phyloP scores from a whole-genome alignment of 2,113 vertebrate genomes.

The Syrrhaptes paradoxus region DNA sequence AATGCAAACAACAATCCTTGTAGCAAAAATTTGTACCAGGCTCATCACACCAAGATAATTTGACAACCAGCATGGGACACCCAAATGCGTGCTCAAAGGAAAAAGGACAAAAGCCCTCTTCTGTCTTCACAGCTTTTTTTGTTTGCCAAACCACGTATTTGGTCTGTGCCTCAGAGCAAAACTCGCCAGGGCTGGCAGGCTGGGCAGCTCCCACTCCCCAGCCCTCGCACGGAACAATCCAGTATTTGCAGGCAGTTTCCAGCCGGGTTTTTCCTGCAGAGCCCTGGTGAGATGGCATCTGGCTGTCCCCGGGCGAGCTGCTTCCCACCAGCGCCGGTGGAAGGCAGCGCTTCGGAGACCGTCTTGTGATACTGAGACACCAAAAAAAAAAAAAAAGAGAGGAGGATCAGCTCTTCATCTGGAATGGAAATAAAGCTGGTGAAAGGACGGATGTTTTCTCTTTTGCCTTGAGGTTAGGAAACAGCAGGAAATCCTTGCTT shows the following conservation, averaged over 20 bases:
- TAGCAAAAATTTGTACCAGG: not conserved
- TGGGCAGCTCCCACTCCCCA: not conserved
- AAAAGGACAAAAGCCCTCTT: not conserved
- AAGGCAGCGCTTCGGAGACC: not conserved
- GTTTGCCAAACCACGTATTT: not conserved
- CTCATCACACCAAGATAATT: not conserved
- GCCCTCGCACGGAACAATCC: not conserved
- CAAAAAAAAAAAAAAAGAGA: not conserved
- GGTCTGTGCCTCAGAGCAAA: not conserved
- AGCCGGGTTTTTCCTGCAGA: not conserved
- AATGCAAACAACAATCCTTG: not conserved
- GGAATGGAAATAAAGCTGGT: slow-evolving; percentile 58
- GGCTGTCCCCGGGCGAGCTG: not conserved
- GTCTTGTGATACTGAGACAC: not conserved
- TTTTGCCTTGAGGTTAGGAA: slow-evolving; percentile 63
- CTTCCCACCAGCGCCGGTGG: not conserved
- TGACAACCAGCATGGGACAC: not conserved
- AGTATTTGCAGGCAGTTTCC: not conserved
- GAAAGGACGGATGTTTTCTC: slow-evolving; percentile 58
- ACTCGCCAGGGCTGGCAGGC: not conserved
- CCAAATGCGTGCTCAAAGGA: not conserved
- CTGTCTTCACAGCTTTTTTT: not conserved
- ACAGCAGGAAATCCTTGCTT: slow-evolving; percentile 59
- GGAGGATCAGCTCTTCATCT: slow-evolving; percentile 38
- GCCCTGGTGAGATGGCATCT: not conserved